A percentile compares a stretch with the other conserved stretches of the same genome.
These are phyloP conservation scores for Sarcophaga rosellei DNA, from an alignment of 2,888 invertebrate species.

Conservation along the genomic window DNA sequence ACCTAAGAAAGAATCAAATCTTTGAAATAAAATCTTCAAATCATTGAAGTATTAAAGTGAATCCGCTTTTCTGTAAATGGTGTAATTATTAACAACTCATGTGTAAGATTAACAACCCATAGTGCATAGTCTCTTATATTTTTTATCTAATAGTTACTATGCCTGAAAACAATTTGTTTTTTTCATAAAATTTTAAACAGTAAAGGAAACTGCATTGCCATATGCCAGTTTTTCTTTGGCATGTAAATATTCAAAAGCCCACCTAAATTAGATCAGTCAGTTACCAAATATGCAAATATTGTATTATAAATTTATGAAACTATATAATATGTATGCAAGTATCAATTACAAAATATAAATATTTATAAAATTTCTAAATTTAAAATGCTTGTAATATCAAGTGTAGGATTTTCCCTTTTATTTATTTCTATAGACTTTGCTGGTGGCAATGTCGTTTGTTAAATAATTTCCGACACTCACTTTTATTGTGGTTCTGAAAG, in stretches of 20 bases:
- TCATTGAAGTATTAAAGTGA: no score
- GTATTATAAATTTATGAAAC: no score
- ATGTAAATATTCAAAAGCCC: constrained; percentile 40
- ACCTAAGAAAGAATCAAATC: constrained; percentile 7
- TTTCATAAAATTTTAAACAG: not conserved
- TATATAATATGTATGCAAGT: no score
- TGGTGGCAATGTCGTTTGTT: no score
- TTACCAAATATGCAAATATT: constrained; percentile 39
- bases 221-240: not conserved
- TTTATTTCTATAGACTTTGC: no score
- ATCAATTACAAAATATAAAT: not conserved
- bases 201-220: not conserved
- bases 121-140: no score
- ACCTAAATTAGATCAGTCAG: constrained; percentile 38
- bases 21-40: not conserved
- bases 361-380: no score
- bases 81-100: no score
- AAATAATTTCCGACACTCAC: not conserved
- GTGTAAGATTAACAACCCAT: no score
- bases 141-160: not conserved
- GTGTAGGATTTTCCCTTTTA: constrained; percentile 42
- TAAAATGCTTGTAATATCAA: not conserved
- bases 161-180: not conserved
- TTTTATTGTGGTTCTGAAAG: no score
- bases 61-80: no score